Conservation (phyloP, 2,888 invertebrate species). For the Parnassius glacialis region DNA sequence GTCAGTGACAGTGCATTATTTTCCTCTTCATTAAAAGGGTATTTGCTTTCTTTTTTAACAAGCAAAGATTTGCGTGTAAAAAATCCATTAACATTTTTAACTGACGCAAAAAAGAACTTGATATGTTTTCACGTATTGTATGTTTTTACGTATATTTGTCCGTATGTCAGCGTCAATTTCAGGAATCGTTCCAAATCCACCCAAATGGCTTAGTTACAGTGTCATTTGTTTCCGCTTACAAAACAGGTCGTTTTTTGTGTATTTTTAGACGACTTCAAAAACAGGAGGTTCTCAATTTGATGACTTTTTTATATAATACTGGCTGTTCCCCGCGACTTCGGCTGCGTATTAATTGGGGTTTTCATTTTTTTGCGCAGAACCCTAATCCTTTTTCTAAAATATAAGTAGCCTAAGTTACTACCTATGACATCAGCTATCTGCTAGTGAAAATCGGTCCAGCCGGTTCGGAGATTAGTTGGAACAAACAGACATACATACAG, state of each 20-base stretch:
- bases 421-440: too few species aligned
- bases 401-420: too few species aligned
- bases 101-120: slow-evolving; percentile 12
- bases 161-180: slow-evolving; percentile 13
- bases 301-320: too few species aligned
- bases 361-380: too few species aligned
- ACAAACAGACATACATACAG: too few species aligned
- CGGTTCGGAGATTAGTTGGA: too few species aligned
- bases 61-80: slow-evolving; percentile 1
- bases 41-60: not conserved
- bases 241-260: slow-evolving; percentile 5
- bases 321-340: too few species aligned
- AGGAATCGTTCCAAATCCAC: slow-evolving; percentile 20
- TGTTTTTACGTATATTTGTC: slow-evolving; percentile 14
- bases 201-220: slow-evolving; percentile 10
- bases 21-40: slow-evolving; percentile 4
- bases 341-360: too few species aligned
- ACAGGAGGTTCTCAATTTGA: too few species aligned
- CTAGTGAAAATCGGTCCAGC: too few species aligned
- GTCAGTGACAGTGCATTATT: slow-evolving; percentile 8
- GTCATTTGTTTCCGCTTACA: slow-evolving; percentile 7
- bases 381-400: too few species aligned
- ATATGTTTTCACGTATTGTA: slow-evolving; percentile 20
- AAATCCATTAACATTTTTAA: slow-evolving; percentile 20
- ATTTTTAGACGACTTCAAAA: not conserved